These are phyloP conservation scores for Araneus ventricosus DNA, from an alignment of 1,140 invertebrate genomes.

Conservation along the genomic window DNA sequence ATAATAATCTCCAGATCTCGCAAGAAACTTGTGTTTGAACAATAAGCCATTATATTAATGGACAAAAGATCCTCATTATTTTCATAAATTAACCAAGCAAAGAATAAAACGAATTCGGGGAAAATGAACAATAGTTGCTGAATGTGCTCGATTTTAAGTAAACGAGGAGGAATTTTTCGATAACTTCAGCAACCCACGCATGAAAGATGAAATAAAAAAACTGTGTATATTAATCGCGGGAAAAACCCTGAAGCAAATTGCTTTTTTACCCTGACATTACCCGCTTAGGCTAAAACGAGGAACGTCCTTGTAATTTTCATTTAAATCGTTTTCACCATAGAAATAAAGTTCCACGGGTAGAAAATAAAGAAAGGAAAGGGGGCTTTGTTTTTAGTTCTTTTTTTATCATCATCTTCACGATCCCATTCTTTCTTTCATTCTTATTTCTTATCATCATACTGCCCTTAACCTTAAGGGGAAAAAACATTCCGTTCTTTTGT, in stretches of 20 bases:
- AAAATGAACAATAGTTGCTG: conserved; percentile 35
- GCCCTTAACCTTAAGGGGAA: conserved; percentile 44
- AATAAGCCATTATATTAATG: neutral
- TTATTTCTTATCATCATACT: neutral
- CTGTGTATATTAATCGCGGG: conserved; percentile 14
- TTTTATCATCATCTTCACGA: neutral
- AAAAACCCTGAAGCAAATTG: conserved; percentile 42
- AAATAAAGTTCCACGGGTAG: conserved; percentile 48
- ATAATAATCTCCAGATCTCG: neutral
- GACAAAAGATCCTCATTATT: conserved; percentile 43
- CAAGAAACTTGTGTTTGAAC: neutral
- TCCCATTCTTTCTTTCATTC: neutral
- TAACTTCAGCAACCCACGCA: neutral
- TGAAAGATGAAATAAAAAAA: neutral
- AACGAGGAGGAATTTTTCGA: conserved; percentile 6
- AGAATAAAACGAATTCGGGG: neutral
- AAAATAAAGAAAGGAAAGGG: conserved; percentile 29
- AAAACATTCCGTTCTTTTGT: conserved; percentile 61
- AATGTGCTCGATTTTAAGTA: conserved; percentile 26
- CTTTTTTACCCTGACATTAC: conserved; percentile 52
- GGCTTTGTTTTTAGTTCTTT: conserved; percentile 6
- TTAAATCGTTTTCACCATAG: conserved; percentile 57
- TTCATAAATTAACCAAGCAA: conserved; percentile 6
- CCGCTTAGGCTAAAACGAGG: conserved; percentile 55
- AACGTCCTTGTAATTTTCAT: conserved; percentile 50